phyloP scores from a whole-genome alignment of 2,888 invertebrate species.

The Drosophila pegasa region DNA sequence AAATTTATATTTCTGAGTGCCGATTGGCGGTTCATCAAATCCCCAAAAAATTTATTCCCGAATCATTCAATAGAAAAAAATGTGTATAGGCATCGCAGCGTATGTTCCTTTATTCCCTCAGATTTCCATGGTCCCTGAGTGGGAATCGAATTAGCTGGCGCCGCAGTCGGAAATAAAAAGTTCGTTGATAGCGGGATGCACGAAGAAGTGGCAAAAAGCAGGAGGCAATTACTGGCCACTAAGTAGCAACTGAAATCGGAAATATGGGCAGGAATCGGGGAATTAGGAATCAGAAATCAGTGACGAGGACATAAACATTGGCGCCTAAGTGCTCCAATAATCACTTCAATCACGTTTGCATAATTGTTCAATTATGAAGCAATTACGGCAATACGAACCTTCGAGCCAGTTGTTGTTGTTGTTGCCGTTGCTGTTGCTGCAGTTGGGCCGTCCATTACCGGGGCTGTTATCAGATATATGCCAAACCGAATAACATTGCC shows the following conservation, averaged over 20 bases:
- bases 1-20: too few relatives aligned
- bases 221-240: constrained; percentile 8
- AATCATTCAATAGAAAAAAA: too few relatives aligned
- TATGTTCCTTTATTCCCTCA: neutral
- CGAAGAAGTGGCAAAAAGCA: constrained; percentile 3
- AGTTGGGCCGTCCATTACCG: constrained; percentile 40
- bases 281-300: constrained; percentile 24
- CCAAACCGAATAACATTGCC: constrained; percentile 71
- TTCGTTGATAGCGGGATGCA: neutral
- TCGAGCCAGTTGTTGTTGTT: constrained; percentile 36
- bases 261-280: constrained; percentile 35
- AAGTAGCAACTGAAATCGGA: constrained; percentile 26
- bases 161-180: neutral
- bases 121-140: neutral
- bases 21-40: too few relatives aligned
- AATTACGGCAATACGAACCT: constrained; percentile 65
- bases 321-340: constrained; percentile 74
- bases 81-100: too few relatives aligned
- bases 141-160: constrained; percentile 5
- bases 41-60: too few relatives aligned
- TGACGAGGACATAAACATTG: constrained; percentile 59
- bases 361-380: constrained; percentile 80
- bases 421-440: constrained; percentile 11
- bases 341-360: constrained; percentile 81
- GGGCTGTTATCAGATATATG: constrained; percentile 73